Conservation (phyloP, 2,888 invertebrate genomes). For the Orthonychiurus folsomi region DNA sequence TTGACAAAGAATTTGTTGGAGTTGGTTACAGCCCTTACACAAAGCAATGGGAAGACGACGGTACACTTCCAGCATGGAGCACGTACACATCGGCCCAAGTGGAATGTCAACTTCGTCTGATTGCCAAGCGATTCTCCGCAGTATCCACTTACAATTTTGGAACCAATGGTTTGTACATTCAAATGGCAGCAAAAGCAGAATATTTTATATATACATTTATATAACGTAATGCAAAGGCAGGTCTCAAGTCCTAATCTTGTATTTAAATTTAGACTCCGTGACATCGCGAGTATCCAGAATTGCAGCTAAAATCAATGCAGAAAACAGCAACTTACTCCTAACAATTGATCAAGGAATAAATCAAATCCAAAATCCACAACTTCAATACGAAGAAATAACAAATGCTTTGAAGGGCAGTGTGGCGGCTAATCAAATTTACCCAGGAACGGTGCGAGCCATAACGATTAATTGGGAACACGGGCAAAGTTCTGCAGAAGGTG, state of each 20-base stretch:
- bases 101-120: not conserved
- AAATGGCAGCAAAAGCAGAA: no score
- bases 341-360: not conserved
- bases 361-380: not conserved
- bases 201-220: no score
- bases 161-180: no score
- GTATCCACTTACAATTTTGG: not conserved
- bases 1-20: slow-evolving; percentile 2
- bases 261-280: no score
- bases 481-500: not conserved
- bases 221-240: no score
- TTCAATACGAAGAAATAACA: not conserved
- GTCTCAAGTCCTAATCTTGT: no score
- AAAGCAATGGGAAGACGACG: slow-evolving; percentile 4
- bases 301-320: not conserved
- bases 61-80: not conserved
- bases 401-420: not conserved
- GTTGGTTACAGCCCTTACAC: not conserved
- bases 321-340: not conserved
- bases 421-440: not conserved
- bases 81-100: not conserved
- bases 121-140: not conserved
- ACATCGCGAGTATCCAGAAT: not conserved
- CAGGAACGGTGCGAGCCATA: not conserved
- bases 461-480: not conserved